These are phyloP conservation scores for Galaxea fascicularis DNA, from an alignment of 92 coral and sea anemone species.

Conservation along the genomic window DNA sequence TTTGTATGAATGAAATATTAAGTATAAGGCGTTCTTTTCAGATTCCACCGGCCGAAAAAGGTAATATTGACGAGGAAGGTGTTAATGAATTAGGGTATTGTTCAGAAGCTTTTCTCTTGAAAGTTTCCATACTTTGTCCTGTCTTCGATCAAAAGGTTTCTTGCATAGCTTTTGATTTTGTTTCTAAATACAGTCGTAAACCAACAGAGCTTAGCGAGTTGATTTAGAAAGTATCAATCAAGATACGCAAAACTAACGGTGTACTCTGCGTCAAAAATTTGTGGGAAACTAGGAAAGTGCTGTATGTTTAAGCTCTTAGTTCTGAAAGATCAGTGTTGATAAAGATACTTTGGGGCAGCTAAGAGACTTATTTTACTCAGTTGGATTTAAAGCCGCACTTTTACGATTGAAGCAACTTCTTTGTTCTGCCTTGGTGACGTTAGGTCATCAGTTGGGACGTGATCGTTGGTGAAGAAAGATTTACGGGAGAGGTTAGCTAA, in stretches of 20 bases:
- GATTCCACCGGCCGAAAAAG: not conserved
- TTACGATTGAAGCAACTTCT: too few species aligned
- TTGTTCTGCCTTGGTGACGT: not conserved
- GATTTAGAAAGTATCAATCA: too few species aligned
- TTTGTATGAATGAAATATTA: constrained; percentile 37
- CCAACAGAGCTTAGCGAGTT: constrained; percentile 8
- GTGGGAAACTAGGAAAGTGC: not conserved
- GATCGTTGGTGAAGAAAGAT: not conserved
- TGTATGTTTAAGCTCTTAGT: constrained; percentile 18
- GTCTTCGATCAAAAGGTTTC: constrained; percentile 3
- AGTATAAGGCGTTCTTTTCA: constrained; percentile 2
- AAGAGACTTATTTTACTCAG: not conserved
- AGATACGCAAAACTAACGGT: too few species aligned
- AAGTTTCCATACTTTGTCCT: not conserved
- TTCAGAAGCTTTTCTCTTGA: not conserved
- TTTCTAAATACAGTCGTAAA: constrained; percentile 26
- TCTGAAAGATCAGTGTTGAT: constrained; percentile 19
- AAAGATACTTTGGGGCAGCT: not conserved
- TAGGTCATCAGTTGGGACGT: not conserved
- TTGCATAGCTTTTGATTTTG: not conserved
- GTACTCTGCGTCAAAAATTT: not conserved
- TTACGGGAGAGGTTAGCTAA: not conserved
- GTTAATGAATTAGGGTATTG: constrained; percentile 17
- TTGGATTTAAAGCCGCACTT: not conserved
- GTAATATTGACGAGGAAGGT: constrained; percentile 34